Evolutionary conservation across 1,140 invertebrate genomes (phyloP), one percentile per base, ranked within the genome.

Genomic region (Tetramorium simillimum): DNA sequence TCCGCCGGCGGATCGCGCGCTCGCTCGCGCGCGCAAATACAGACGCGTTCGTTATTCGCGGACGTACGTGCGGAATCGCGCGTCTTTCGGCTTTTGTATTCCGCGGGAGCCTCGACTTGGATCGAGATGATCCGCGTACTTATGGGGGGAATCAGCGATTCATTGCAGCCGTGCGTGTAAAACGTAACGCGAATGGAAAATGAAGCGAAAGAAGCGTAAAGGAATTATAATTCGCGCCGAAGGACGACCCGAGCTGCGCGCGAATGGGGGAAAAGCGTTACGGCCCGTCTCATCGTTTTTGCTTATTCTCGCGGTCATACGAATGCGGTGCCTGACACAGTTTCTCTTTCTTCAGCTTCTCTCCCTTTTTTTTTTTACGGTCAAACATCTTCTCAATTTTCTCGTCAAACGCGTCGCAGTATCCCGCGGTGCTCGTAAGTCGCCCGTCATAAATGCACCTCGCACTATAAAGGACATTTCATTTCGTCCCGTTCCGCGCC

Each of bases 381-480:
- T 60, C 69, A 73, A 82, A 46, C 67, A n/a, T 82, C 37, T 51
- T 80, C 49, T 75, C 40, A 84, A 60, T 75, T 75, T 84, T 28
- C 67, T 49, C n/a, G 69, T 37, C 80, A 24, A 62, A 51, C 37
- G 80, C 77, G 24, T 37, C 33, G 77, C 16, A 65, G 7, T 3
- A 72, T 82, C 53, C 67, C 80, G 67, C 53, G 67, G 51, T 73
- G 80, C 80, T 84, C 80, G 69, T 84, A 84, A 84, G 69, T 21
- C 80, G 24, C 80, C 56, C 67, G 28, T 62, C 80, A 84, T 84
- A 84, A 84, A 84, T 84, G 80, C 53, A 84, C 46, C 80, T 75
- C 69, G 80, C 80, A 4, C 53, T 60, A 49, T 60, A 43, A 73
- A 84, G 80, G 80, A 75, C 80, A 75, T 73, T 84, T 84, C 69